Base-by-base conservation (phyloP, 2,888 invertebrate genomes). In the Melinaea marsaeus region DNA sequence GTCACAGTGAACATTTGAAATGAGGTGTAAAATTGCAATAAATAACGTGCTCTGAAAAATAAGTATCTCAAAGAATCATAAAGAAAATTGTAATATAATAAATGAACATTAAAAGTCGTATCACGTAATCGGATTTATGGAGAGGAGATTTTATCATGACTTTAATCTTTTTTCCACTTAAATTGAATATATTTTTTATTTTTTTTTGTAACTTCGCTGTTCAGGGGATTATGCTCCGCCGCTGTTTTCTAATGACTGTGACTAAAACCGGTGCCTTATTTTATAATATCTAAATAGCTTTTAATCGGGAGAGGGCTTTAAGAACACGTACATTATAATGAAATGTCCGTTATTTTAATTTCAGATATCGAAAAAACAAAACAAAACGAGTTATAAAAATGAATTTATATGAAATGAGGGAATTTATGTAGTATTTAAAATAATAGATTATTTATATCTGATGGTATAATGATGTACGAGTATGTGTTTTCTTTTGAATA, bases 21-120 rank as follows among this genome's bases (percentile, higher is more conserved):
- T 33, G 32, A 57, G 51, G 42, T 35, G 37, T 42, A 60, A 61
- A 51, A 57, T 33, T 33, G 32, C 51, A 61, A 57, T 61, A 42
- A 61, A 61, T 57, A 57, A 61, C 61, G 61, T 57, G 61, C 57
- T 61, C 57, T 51, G 46, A 35, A 61, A 55, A n/a, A 47, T 54
- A 46, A 9, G 57, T 57, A 22, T 33, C 7, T 32, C 22, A 51
- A 22, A 32, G 57, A 13, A 45, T 13, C 32, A 57, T 32, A 33
- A n/a, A 13, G 7, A 33, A 60, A 3, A n/a, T 61, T 57, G 22
- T 51, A 51, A 51, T 22, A 33, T 57, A 51, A 61, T 51, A 57
- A 56, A 51, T 48, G 57, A 57, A 35, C 37, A 61, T 61, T 51
- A 57, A 57, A 61, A 61, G 37, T 51, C 61, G 42, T 57, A 57